Evolutionary conservation across 2,113 vertebrate species (phyloP).

Genomic region (Rana temporaria): DNA sequence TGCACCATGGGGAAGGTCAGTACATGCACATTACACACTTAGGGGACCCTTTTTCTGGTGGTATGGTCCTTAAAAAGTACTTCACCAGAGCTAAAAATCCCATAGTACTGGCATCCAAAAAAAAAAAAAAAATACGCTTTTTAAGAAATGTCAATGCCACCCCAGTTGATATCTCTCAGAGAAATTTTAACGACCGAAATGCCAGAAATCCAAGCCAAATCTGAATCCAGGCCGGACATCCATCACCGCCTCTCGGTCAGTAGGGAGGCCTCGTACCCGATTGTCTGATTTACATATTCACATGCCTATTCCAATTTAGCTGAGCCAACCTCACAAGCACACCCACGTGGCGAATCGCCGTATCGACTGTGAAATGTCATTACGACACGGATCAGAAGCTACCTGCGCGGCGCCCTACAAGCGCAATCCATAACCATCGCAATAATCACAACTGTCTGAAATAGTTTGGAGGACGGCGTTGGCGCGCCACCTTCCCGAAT

Average conservation of each 20-base stretch:
- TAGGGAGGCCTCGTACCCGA: background rate
- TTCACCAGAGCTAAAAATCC: no score
- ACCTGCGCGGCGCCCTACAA: background rate
- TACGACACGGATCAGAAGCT: background rate
- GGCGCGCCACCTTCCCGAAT: background rate
- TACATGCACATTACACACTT: no score
- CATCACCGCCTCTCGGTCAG: background rate
- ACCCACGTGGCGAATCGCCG: constrained; percentile 12
- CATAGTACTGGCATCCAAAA: no score
- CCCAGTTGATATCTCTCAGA: no score
- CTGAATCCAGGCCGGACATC: background rate
- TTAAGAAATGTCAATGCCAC: no score
- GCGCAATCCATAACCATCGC: constrained; percentile 27
- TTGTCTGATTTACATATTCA: background rate
- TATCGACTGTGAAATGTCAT: constrained; percentile 28
- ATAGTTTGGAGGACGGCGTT: constrained; percentile 7
- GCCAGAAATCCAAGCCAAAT: background rate
- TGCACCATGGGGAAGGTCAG: no score
- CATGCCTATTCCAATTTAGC: background rate
- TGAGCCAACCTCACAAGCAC: background rate
- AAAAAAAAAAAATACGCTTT: no score
- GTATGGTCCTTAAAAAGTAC: no score
- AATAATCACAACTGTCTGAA: background rate
- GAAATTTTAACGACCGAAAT: no score
- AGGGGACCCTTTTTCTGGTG: no score